Base-by-base conservation (phyloP, 2,888 invertebrate genomes). In the Eupithecia centaureata region DNA sequence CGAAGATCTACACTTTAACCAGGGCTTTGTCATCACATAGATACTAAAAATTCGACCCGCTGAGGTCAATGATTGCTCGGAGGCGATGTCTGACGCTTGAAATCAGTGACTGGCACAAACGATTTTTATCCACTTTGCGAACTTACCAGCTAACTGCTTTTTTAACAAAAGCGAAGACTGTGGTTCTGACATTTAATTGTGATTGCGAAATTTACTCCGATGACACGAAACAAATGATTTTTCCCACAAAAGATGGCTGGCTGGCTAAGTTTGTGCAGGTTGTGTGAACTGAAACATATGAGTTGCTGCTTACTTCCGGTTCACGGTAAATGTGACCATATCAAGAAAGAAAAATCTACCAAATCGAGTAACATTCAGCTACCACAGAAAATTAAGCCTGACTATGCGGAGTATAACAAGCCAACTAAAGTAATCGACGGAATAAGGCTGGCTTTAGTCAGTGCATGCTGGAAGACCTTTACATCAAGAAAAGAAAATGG, bases 121-220 rank as follows among this genome's bases (percentile, higher is more conserved):
- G 64, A 77, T 79, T 81, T 76, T 76, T 71, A 70, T 71, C 69
- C 77, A 77, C 71, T 69, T 63, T 65, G 69, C 71, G 67, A 72
- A 94, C 95, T 94, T 95, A 98, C 98, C 98, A 96, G 98, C 97
- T 95, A 98, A 95, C 95, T 98, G 98, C 96, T 98, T 98, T 94
- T 97, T 96, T 94, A 98, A 95, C 95, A 98, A 95, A 94, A 98
- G 96, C 93, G 98, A 97, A 94, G 98, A 98, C 96, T 98, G 98
- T 95, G 96, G 96, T 95, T 97, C 97, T 95, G 97, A 97, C 97
- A 97, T 97, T 76, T 96, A 96, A 96, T 96, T 95, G 95, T 95
- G 95, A 95, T 94, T 95, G 94, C 94, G 95, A 95, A 95, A 95
- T 95, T 95, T 95, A 95, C 94, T 94, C 94, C 94, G 94, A 94